Evolutionary conservation across 2,888 invertebrate genomes (phyloP).

Genomic region (Perithous albicinctus): DNA sequence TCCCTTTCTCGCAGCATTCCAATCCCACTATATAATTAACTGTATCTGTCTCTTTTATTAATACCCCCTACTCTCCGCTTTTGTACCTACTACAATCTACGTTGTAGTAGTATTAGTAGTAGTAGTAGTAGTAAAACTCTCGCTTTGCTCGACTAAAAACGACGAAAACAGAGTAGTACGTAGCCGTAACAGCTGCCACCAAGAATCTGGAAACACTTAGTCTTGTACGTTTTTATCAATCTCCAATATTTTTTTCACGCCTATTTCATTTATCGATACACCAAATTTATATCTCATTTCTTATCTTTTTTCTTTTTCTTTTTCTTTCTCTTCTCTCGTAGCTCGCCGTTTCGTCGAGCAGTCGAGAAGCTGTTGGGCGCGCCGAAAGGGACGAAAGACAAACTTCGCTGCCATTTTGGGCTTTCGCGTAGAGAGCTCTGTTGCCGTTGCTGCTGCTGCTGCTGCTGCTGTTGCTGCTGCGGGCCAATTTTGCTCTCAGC

Average conservation of each 20-base stretch:
- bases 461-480: conserved; percentile 20
- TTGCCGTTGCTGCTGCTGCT: not conserved
- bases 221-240: not conserved
- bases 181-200: conserved; percentile 51
- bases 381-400: conserved; percentile 53
- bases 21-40: not conserved
- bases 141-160: conserved; percentile 9
- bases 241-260: too few relatives aligned
- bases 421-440: conserved; percentile 54
- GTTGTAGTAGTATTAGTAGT: too few relatives aligned
- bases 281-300: too few relatives aligned
- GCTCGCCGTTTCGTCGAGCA: not conserved
- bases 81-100: not conserved
- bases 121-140: conserved; percentile 29
- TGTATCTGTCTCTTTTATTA: conserved; percentile 20
- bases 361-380: conserved; percentile 54
- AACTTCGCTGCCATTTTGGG: conserved; percentile 72
- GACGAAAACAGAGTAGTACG: conserved; percentile 16
- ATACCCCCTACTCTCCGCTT: conserved; percentile 13
- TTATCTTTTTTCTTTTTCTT: not conserved
- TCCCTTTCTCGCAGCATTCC: conserved; percentile 15
- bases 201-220: conserved; percentile 14
- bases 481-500: conserved; percentile 15
- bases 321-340: not conserved
- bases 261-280: too few relatives aligned